Base-by-base conservation (phyloP, 1,140 invertebrate genomes). In the Argopecten irradians region DNA sequence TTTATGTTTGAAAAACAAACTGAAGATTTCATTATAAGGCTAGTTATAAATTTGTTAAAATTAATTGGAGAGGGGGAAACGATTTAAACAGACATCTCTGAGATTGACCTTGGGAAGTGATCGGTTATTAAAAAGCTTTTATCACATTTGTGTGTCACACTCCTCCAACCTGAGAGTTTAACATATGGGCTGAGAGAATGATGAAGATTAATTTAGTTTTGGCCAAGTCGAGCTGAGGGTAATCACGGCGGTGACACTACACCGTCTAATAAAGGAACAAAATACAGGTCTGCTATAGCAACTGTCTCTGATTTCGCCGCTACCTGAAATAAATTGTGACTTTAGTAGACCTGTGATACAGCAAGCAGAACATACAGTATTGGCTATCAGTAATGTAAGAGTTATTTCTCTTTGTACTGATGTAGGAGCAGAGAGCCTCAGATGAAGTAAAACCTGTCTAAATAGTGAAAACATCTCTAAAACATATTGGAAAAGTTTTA, bases 71-170 rank as follows among this genome's bases (percentile, higher is more conserved):
- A 71, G 55, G 55, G 55, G n/a, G n/a, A 5, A 71, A 13, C 22
- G 8, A 71, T 71, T 71, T 7, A 71, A 71, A 71, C 55, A 71
- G n/a, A 28, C 55, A 28, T 5, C 9, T 19, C 13, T 19, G 55
- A 71, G 55, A 71, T 5, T 28, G 55, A 7, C 55, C 55, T 28
- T 71, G 55, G 43, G 22, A 46, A 46, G 43, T 28, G 55, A 28
- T 71, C 22, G 7, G n/a, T 71, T 28, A 28, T 71, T 71, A 71
- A 71, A 71, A 71, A 71, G 8, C 22, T 71, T 71, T 71, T 71
- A 71, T 71, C 55, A 71, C 55, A 71, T 71, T 71, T 71, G 55
- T 71, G 22, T n/a, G 55, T 71, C 55, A 71, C 55, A 71, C 5
- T 46, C 22, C 22, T 11, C 43, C 13, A 46, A 71, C 5, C 28